phyloP scores from a whole-genome alignment of 2,888 invertebrate genomes.

The Cacoxenus indagator region DNA sequence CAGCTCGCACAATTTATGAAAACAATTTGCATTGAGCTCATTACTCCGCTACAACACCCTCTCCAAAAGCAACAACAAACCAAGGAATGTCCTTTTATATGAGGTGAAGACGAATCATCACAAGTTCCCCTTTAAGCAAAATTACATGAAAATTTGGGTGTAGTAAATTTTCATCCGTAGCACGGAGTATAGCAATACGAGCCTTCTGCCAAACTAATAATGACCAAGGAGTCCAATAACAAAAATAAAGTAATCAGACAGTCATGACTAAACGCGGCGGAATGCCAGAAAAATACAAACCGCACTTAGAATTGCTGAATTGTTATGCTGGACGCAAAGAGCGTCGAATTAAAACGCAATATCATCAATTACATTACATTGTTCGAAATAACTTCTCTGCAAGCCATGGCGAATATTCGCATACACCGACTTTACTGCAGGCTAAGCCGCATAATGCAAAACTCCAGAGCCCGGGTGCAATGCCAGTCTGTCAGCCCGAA shows the following conservation, averaged over 20 bases:
- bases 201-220: no score
- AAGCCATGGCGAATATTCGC: constrained; percentile 13
- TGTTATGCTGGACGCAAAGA: constrained; percentile 54
- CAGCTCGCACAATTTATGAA: constrained; percentile 52
- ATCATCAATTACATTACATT: constrained; percentile 68
- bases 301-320: no score
- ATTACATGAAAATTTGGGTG: no score
- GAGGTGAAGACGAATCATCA: no score
- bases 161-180: no score
- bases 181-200: no score
- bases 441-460: constrained; percentile 8
- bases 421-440: constrained; percentile 12
- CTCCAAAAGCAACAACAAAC: not conserved
- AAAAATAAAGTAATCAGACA: no score
- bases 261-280: no score
- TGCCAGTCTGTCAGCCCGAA: constrained; percentile 12
- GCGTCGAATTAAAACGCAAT: constrained; percentile 70
- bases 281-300: constrained; percentile 20
- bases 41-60: not conserved
- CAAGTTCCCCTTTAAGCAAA: no score
- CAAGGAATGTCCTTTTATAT: no score
- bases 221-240: no score
- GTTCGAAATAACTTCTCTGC: constrained; percentile 23
- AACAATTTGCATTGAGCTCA: constrained; percentile 37
- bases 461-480: constrained; percentile 1